A percentile compares a stretch with the other conserved stretches of the same genome.
Conservation (phyloP, 2,888 invertebrate species). For the Drosophila leonis region DNA sequence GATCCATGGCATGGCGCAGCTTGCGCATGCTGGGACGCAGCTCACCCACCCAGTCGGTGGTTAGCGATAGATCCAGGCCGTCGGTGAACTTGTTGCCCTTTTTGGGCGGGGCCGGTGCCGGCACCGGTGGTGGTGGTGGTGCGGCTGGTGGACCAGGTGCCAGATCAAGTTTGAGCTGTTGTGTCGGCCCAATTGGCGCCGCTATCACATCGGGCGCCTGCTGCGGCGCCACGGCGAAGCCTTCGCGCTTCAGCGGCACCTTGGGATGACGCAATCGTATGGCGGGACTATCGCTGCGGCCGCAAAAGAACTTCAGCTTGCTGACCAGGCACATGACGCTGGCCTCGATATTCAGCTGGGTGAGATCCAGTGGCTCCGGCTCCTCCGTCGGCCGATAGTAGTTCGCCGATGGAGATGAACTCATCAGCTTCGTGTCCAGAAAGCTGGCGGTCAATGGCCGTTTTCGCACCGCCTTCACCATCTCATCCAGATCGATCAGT, state of each 20-base stretch:
- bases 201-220: constrained; percentile 83
- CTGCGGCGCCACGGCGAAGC: constrained; percentile 76
- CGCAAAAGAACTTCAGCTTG: constrained; percentile 92
- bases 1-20: constrained; percentile 92
- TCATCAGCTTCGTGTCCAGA: constrained; percentile 86
- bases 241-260: constrained; percentile 77
- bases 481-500: constrained; percentile 67
- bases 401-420: constrained; percentile 88
- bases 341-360: constrained; percentile 94
- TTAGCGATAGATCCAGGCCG: constrained; percentile 89
- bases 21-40: constrained; percentile 92
- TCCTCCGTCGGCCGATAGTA: constrained; percentile 93
- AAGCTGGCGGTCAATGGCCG: constrained; percentile 81
- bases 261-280: constrained; percentile 88
- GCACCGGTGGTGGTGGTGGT: background rate
- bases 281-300: constrained; percentile 90
- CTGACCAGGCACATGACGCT: constrained; percentile 94
- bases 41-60: constrained; percentile 91
- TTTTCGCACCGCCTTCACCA: background rate
- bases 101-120: constrained; percentile 70
- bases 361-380: constrained; percentile 94
- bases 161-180: constrained; percentile 65
- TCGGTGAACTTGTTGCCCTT: constrained; percentile 91
- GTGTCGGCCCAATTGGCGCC: constrained; percentile 28
- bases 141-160: constrained; percentile 22